Conservation (phyloP, 2,888 invertebrate genomes). For the Anarsia innoxiella region DNA sequence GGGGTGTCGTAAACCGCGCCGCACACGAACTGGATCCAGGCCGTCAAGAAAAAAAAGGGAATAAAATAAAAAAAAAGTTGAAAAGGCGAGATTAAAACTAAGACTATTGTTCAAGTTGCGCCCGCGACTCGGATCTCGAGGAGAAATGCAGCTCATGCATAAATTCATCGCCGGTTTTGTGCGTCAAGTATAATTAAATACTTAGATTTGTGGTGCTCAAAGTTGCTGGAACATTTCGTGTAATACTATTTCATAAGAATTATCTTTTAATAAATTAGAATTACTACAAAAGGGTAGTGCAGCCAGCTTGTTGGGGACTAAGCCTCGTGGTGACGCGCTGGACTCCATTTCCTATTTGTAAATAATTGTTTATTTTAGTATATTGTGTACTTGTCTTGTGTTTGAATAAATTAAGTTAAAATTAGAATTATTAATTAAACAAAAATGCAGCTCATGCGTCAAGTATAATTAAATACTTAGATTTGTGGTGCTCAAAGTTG, state of each 20-base stretch:
- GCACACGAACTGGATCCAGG: conserved; percentile 52
- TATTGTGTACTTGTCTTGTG: no score
- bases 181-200: conserved; percentile 61
- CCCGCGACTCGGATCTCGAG: conserved; percentile 24
- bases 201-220: conserved; percentile 17
- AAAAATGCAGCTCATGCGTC: conserved; percentile 50
- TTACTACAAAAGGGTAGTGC: no score
- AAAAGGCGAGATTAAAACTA: conserved; percentile 59
- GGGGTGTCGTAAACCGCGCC: conserved; percentile 47
- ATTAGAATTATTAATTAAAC: no score
- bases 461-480: conserved; percentile 59
- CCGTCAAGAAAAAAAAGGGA: conserved; percentile 31
- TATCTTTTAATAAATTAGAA: no score
- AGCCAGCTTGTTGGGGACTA: no score
- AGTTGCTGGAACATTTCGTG: background rate
- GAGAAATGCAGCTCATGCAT: conserved; percentile 54
- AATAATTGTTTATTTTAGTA: no score
- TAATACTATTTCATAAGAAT: no score
- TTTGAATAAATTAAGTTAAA: no score
- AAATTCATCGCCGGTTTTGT: conserved; percentile 67
- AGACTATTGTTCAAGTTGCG: conserved; percentile 70
- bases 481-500: conserved; percentile 1
- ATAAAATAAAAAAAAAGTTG: conserved; percentile 23
- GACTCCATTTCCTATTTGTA: no score
- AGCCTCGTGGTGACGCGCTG: no score